Evolutionary conservation across 2,888 invertebrate species (phyloP), one percentile per base, ranked within the genome.

Genomic region (Muscina levida): DNA sequence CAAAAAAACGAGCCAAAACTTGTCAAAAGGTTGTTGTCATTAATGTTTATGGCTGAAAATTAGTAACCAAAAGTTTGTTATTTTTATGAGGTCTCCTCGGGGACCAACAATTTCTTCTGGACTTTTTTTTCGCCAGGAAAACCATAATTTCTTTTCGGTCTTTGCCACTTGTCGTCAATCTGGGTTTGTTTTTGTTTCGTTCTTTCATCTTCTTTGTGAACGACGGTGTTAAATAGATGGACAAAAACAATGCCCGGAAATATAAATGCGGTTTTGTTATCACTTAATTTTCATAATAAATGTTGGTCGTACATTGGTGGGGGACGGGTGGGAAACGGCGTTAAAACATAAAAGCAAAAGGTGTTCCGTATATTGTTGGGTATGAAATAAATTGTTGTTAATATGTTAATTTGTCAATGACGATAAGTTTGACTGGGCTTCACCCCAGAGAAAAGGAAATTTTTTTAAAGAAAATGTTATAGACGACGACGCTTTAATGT

Each of bases 11-110:
- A 37, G 17, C 3, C 17, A 46, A 74, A 66, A 19, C 48, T 76
- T 79, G 72, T 76, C 72, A 76, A 79, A 79, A 79, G 72, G 72
- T 79, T 79, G 75, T 75, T 79, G 72, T 72, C 75, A 79, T 79
- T 79, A 79, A 79, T 75, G 75, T 79, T 79, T 79, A 75, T 75
- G 72, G 70, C 39, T 51, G 72, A 76, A 79, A 79, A 79, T 79
- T 79, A 79, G 68, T 66, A 72, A 57, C 68, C 57, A 72, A 17
- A 70, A 68, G 65, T 74, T 66, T 31, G 26, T 66, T 53, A 39
- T 75, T 57, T 75, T 76, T 72, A 79, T 76, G 75, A 57, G 68
- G 3, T 5, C 39, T 76, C 76, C 76, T 70, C 68, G 15, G 72
- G 68, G 79, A 70, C 59, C 62, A 46, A 70, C 17, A 79, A 79